These are phyloP conservation scores for Tringa solitaria DNA, from an alignment of 2,113 vertebrate genomes.

Conservation along the genomic window DNA sequence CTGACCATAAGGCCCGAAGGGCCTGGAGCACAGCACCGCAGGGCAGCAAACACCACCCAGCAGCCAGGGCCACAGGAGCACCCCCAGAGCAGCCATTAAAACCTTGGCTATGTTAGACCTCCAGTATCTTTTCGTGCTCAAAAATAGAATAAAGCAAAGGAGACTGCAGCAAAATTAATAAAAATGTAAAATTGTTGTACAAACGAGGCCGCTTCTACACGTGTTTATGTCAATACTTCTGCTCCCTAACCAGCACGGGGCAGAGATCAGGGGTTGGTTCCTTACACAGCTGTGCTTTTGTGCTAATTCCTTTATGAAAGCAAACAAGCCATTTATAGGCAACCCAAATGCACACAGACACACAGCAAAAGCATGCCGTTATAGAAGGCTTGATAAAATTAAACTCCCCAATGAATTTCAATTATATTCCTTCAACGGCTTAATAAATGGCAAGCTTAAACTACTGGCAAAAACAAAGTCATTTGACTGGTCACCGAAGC, in stretches of 20 bases:
- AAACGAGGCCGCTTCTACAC: background rate
- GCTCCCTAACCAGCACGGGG: background rate
- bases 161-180: background rate
- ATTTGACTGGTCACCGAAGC: constrained; percentile 36
- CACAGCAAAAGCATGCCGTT: background rate
- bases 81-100: background rate
- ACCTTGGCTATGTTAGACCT: background rate
- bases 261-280: background rate
- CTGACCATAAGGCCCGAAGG: background rate
- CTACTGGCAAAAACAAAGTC: constrained; percentile 1
- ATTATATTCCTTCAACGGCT: constrained; percentile 17
- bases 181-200: background rate
- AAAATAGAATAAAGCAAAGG: background rate
- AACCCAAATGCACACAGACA: background rate
- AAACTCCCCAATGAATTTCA: constrained; percentile 36
- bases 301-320: background rate
- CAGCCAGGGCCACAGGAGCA: background rate
- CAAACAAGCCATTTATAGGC: constrained; percentile 3
- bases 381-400: constrained; percentile 8
- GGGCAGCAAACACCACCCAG: background rate
- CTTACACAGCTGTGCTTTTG: background rate
- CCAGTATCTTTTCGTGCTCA: background rate
- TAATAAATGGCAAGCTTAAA: constrained; percentile 19
- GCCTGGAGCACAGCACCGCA: background rate
- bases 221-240: background rate